Base-by-base conservation (phyloP, 2,888 invertebrate species). In the Lasioglossum leucozonium region DNA sequence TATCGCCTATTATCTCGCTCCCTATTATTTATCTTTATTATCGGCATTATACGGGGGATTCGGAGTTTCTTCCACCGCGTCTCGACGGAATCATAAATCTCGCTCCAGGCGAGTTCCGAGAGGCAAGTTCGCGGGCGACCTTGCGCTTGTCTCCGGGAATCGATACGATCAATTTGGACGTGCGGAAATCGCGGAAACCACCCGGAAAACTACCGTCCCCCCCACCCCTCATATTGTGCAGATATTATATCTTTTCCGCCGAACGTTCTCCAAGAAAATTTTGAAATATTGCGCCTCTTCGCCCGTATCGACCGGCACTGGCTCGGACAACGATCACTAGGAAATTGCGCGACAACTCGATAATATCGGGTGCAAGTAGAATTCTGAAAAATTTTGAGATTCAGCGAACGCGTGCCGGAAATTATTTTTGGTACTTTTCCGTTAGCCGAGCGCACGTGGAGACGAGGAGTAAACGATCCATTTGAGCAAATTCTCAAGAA, bases 151-250 rank as follows among this genome's bases (percentile, higher is more conserved):
- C 62, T 30, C 8, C 8, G 2, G 30, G 26, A 62, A 62, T 34
- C 62, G 30, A 62, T 30, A 34, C 16, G 30, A 62, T 62, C 62
- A 34, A 62, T 62, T 62, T 34, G 30, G 30, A 34, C n/a, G 55
- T n/a, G n/a, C n/a, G n/a, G 55, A n/a, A 55, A 55, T 30, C 62
- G 30, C 2, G 30, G 30, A 30, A 62, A 62, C 30, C 30, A 62
- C 30, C 62, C 30, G 62, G 62, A 62, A 62, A 62, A 62, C 62
- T 34, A 62, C 30, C 62, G 34, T 62, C n/a, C n/a, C n/a, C n/a
- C n/a, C n/a, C n/a, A n/a, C n/a, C n/a, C n/a, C n/a, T n/a, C n/a
- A n/a, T n/a, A n/a, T n/a, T n/a, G n/a, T 18, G 18, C 2, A 18
- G 62, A 62, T 62, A 62, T 62, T 62, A 18, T 62, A 18, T 18